Conservation (phyloP, 1,140 invertebrate genomes). For the Brachionus koreanus region DNA sequence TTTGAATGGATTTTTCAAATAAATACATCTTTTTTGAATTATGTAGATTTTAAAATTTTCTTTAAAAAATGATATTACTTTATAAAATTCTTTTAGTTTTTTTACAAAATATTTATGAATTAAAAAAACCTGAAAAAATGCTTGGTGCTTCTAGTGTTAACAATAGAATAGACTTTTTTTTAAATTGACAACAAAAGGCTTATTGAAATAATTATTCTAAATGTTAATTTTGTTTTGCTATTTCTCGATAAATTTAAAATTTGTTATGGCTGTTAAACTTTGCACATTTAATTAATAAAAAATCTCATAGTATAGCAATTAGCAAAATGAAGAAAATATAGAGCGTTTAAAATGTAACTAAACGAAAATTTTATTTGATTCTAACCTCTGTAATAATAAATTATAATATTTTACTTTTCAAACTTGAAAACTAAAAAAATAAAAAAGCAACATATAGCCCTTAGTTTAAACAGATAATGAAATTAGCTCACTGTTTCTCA, state of each 20-base stretch:
- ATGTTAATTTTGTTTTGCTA: background rate
- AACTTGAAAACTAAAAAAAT: background rate
- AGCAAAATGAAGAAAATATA: background rate
- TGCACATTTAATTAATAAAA: background rate
- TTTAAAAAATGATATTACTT: no score
- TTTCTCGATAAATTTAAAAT: background rate
- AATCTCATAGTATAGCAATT: background rate
- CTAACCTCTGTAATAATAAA: constrained; percentile 2
- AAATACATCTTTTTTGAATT: no score
- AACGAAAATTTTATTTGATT: background rate
- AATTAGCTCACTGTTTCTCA: background rate
- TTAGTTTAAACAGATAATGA: background rate
- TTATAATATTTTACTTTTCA: background rate
- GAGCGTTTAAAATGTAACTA: background rate
- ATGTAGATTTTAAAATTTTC: no score
- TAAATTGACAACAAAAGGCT: no score
- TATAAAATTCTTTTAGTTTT: no score
- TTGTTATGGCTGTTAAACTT: constrained; percentile 2
- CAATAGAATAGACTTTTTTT: no score
- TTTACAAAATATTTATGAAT: no score
- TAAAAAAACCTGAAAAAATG: no score
- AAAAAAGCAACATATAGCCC: background rate
- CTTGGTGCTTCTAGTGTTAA: no score
- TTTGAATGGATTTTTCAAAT: no score
- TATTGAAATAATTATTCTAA: no score